A percentile compares a stretch with the other conserved stretches of the same genome.
Conservation (phyloP, 92 coral and sea anemone species). For the Umimayanthus chanpuru region DNA sequence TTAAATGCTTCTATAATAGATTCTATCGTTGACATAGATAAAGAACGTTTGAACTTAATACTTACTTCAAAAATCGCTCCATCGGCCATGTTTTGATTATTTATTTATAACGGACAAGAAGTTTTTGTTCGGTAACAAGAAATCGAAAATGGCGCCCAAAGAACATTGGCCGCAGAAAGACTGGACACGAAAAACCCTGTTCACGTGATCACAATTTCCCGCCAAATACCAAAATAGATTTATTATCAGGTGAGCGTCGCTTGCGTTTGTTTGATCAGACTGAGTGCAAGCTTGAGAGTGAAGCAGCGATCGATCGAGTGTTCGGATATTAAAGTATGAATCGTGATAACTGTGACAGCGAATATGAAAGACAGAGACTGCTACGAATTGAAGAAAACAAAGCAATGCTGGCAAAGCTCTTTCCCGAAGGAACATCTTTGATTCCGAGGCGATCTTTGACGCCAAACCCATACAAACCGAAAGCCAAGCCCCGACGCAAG, state of each 20-base stretch:
- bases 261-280: neutral
- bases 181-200: conserved; percentile 5
- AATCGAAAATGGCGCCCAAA: conserved; percentile 23
- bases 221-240: conserved; percentile 27
- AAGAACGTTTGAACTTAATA: neutral
- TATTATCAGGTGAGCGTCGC: neutral
- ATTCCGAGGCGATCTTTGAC: conserved; percentile 3
- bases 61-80: conserved; percentile 11
- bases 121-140: neutral
- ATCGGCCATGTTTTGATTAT: neutral
- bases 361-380: conserved; percentile 75
- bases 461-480: conserved; percentile 9
- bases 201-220: conserved; percentile 46
- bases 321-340: conserved; percentile 16
- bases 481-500: conserved; percentile 34
- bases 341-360: conserved; percentile 53
- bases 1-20: neutral
- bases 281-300: neutral
- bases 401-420: conserved; percentile 69
- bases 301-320: neutral
- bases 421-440: conserved; percentile 60
- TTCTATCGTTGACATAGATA: neutral
- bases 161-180: neutral
- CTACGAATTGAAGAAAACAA: conserved; percentile 81
- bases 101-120: neutral